Evolutionary conservation across 2,113 vertebrate genomes (phyloP), one percentile per base, ranked within the genome.

Genomic region (Rhadina sibilatrix): DNA sequence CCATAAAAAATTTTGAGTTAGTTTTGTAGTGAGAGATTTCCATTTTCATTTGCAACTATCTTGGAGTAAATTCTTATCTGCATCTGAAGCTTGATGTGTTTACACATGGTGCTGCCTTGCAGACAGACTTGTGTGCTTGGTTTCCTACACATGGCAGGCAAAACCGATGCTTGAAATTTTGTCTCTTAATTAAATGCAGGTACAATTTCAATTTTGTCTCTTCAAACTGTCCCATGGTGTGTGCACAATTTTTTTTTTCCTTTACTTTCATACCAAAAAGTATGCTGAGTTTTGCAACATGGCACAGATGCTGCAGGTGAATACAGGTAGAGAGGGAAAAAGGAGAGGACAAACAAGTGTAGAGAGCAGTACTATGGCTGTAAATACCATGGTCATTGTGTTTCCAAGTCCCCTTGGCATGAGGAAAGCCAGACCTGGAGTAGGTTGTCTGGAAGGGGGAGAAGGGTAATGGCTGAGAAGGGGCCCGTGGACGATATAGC

Each of bases 361-460:
- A 83, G 52, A 56, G n/a, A 81, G 21, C 8, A 0, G 1, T 8
- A 6, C 4, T 0, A 1, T 27, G 46, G 17, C 31, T 65, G 46
- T 28, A 50, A 83, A 57, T 27, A 31, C 9, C 4, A 1, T 5
- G 2, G 38, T 57, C 0, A 2, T 35, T 75, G 10, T 72, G 12
- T 15, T 46, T 69, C 23, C 40, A 40, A 15, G 6, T 31, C 9
- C 11, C 24, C 14, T 61, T 44, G 13, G 22, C 5, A 3, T 20
- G 3, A 5, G 35, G 5, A 66, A 66, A 40, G 9, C 15, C 17
- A 40, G 33, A 10, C 6, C 13, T 15, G 13, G 37, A 56, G 40
- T 1, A 0, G 3, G 27, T 38, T 89, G 25, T 17, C 20, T 79
- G 63, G 54, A 61, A 47, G 10, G 11, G 12, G 11, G 8, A 68